Percentiles rank a stretch among this genome's conserved stretches.
phyloP scores from a whole-genome alignment of 1,140 invertebrate species.

The Acromyrmex echinatior region DNA sequence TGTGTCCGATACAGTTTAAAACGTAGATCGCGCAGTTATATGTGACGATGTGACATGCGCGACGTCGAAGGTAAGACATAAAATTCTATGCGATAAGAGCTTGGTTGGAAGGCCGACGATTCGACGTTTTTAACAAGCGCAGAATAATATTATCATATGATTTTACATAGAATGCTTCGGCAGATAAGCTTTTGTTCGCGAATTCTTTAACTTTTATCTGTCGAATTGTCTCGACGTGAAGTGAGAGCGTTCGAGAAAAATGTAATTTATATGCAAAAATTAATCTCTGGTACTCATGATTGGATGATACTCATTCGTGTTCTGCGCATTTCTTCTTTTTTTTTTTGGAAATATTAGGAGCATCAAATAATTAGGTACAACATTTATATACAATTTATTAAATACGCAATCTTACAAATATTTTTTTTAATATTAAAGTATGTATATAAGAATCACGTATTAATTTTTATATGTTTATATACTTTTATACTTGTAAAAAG shows the following conservation, averaged over 20 bases:
- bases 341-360: too few species aligned
- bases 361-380: too few species aligned
- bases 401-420: too few species aligned
- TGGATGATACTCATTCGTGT: too few species aligned
- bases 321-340: too few species aligned
- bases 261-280: background rate
- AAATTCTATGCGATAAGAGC: slow-evolving; percentile 27
- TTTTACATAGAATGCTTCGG: background rate
- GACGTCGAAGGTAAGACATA: slow-evolving; percentile 1
- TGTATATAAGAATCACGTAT: too few species aligned
- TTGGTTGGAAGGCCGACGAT: slow-evolving; percentile 4
- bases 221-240: background rate
- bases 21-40: background rate
- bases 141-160: slow-evolving; percentile 14
- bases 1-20: slow-evolving; percentile 5
- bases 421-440: too few species aligned
- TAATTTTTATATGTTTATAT: too few species aligned
- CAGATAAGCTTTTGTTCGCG: background rate
- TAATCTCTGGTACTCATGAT: background rate
- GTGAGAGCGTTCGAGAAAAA: background rate
- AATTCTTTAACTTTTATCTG: background rate
- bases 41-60: background rate
- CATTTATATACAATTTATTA: too few species aligned
- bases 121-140: slow-evolving; percentile 10
- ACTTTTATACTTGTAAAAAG: too few species aligned